Evolutionary conservation across 2,113 vertebrate species (phyloP).

Genomic region (Strix aluco): DNA sequence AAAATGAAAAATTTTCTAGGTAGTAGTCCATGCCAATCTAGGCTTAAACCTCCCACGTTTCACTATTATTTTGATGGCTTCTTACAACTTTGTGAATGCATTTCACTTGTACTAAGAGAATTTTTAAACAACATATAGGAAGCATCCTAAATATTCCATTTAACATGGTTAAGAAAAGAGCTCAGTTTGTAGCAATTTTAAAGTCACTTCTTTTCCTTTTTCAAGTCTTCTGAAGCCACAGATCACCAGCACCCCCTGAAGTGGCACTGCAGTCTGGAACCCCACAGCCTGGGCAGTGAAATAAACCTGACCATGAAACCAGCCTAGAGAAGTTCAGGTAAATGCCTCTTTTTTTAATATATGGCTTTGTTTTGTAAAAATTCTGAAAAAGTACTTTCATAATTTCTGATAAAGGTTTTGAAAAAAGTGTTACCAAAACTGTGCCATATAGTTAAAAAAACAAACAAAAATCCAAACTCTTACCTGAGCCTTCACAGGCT

Average conservation of each 20-base stretch:
- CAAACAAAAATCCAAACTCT: slow-evolving; percentile 72
- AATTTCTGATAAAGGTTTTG: slow-evolving; percentile 26
- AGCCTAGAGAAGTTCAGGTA: slow-evolving; percentile 52
- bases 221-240: background rate
- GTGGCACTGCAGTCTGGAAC: slow-evolving; percentile 12
- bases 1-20: background rate
- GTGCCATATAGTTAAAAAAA: slow-evolving; percentile 79
- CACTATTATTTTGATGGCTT: background rate
- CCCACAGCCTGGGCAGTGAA: background rate
- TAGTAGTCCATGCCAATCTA: background rate
- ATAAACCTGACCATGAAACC: background rate
- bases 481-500: slow-evolving; percentile 74
- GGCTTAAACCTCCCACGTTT: background rate
- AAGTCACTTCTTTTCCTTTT: background rate
- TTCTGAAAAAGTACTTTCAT: slow-evolving; percentile 10
- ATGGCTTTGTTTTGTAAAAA: slow-evolving; percentile 78
- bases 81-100: background rate
- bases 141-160: background rate
- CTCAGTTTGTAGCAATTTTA: background rate
- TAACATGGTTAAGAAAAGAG: background rate
- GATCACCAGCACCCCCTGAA: slow-evolving; percentile 12
- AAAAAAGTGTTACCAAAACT: slow-evolving; percentile 67
- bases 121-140: background rate
- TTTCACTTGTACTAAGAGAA: background rate
- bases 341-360: slow-evolving; percentile 77